Conservation (phyloP, 2,797 vertebrate species). For the Danio kyathit region DNA sequence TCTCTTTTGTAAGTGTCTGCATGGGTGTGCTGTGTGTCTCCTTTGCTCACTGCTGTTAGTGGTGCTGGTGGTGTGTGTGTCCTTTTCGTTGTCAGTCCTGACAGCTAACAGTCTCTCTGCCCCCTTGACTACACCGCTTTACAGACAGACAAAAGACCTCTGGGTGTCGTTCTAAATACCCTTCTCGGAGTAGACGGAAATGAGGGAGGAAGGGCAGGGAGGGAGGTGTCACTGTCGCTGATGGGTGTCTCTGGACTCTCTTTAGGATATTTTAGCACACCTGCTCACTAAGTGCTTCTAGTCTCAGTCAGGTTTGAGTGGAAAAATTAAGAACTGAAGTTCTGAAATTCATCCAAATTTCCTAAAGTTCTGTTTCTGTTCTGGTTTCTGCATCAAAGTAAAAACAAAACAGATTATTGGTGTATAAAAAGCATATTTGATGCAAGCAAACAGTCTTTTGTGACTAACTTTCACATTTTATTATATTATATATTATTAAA, state of each 20-base stretch:
- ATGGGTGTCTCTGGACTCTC: slow-evolving; percentile 64
- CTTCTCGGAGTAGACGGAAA: slow-evolving; percentile 49
- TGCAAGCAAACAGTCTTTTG: no score
- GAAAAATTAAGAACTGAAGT: neutral
- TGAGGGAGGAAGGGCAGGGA: slow-evolving; percentile 15
- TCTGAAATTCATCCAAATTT: no score
- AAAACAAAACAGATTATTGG: no score
- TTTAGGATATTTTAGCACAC: slow-evolving; percentile 61
- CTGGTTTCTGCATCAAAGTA: no score
- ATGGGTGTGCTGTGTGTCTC: neutral
- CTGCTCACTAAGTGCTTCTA: neutral
- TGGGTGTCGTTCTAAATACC: slow-evolving; percentile 64
- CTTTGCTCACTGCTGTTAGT: slow-evolving; percentile 16
- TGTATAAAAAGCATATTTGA: no score
- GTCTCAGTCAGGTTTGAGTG: neutral
- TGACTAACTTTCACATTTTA: no score
- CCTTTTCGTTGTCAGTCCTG: slow-evolving; percentile 57
- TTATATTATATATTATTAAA: no score
- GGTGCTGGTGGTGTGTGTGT: slow-evolving; percentile 15
- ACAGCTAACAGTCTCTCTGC: slow-evolving; percentile 52
- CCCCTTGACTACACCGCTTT: slow-evolving; percentile 30
- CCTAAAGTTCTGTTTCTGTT: no score
- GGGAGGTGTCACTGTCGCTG: slow-evolving; percentile 66
- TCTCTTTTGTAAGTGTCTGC: slow-evolving; percentile 20
- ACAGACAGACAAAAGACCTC: slow-evolving; percentile 52